phyloP scores from a whole-genome alignment of 2,888 invertebrate genomes.

The Gnatocerus cornutus region DNA sequence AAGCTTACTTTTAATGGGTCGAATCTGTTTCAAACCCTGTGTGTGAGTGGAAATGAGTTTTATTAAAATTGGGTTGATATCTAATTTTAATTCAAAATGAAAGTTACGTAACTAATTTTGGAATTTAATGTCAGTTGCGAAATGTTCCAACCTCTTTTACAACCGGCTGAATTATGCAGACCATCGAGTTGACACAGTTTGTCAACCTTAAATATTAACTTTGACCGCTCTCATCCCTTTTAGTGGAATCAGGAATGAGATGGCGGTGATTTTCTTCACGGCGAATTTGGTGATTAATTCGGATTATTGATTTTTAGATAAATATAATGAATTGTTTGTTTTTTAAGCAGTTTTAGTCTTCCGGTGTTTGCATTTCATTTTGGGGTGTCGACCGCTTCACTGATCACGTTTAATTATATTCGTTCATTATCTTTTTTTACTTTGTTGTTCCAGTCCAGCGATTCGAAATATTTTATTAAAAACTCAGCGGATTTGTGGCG shows the following conservation, averaged over 20 bases:
- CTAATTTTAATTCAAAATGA: constrained; percentile 34
- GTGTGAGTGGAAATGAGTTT: background rate
- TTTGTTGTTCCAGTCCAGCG: background rate
- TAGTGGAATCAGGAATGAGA: constrained; percentile 5
- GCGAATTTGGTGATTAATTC: constrained; percentile 11
- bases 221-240: constrained; percentile 32
- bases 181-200: constrained; percentile 35
- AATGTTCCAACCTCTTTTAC: constrained; percentile 34
- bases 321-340: constrained; percentile 20
- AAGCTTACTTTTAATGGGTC: constrained; percentile 7
- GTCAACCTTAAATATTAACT: constrained; percentile 36
- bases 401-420: constrained; percentile 31
- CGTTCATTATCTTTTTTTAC: constrained; percentile 16
- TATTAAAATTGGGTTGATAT: constrained; percentile 24
- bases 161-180: constrained; percentile 38
- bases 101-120: constrained; percentile 37
- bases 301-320: constrained; percentile 6
- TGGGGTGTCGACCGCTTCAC: constrained; percentile 15
- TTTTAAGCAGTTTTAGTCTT: constrained; percentile 19
- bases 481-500: background rate
- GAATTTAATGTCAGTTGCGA: constrained; percentile 33
- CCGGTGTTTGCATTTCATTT: constrained; percentile 33
- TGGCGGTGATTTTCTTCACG: constrained; percentile 21
- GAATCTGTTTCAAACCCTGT: constrained; percentile 19
- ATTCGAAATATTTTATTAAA: background rate